These are phyloP conservation scores for Melanogrammus aeglefinus DNA, from an alignment of 2,797 vertebrate species.

Conservation along the genomic window DNA sequence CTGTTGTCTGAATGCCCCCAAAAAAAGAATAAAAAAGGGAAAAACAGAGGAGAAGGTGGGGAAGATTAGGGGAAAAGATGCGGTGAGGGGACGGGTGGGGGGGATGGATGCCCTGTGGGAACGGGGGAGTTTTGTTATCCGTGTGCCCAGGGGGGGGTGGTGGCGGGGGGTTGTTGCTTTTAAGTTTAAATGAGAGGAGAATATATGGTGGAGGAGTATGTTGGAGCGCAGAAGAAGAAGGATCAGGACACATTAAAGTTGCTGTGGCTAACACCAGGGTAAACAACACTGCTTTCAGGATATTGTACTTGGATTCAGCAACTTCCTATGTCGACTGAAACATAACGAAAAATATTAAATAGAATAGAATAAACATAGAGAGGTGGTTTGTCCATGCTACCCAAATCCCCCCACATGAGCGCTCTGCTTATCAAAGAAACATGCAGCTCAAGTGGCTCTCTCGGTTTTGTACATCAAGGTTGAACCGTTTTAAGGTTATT, in stretches of 20 bases:
- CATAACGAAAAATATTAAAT: too few relatives aligned
- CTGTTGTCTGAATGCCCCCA: conserved; percentile 38
- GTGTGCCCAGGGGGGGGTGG: conserved; percentile 33
- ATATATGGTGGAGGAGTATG: neutral
- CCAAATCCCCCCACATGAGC: too few relatives aligned
- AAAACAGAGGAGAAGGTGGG: too few relatives aligned
- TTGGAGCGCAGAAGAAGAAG: too few relatives aligned
- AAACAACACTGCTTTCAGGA: neutral
- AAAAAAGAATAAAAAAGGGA: conserved; percentile 3
- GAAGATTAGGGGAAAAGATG: conserved; percentile 23
- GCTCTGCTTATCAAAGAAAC: too few relatives aligned
- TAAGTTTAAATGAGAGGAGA: conserved; percentile 47
- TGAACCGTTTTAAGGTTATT: too few relatives aligned
- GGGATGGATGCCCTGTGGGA: conserved; percentile 55
- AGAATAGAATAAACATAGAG: too few relatives aligned
- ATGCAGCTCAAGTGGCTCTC: too few relatives aligned
- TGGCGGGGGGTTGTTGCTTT: conserved; percentile 33
- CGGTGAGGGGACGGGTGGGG: neutral
- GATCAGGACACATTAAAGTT: neutral
- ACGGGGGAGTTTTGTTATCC: conserved; percentile 57
- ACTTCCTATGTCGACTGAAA: too few relatives aligned
- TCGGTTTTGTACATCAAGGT: too few relatives aligned
- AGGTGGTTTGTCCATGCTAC: too few relatives aligned
- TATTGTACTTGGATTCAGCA: too few relatives aligned
- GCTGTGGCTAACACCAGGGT: neutral